phyloP scores from a whole-genome alignment of 2,888 invertebrate species.

The Drosophila pseudotakahashii region DNA sequence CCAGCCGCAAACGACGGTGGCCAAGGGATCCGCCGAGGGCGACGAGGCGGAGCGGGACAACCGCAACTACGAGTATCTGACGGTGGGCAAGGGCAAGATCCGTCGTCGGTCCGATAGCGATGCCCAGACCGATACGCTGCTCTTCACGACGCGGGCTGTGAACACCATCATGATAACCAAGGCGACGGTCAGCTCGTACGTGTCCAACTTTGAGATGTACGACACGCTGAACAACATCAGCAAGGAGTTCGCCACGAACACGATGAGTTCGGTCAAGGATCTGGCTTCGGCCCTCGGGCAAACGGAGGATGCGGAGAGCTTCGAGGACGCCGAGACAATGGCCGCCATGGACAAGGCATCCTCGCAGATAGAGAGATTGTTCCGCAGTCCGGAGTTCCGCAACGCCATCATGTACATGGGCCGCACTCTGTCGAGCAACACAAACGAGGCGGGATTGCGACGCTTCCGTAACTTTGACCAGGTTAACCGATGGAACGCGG shows the following conservation, averaged over 20 bases:
- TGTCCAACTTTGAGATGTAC: slow-evolving; percentile 91
- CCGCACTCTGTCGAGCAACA: slow-evolving; percentile 89
- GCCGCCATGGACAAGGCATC: slow-evolving; percentile 58
- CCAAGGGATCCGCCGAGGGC: slow-evolving; percentile 86
- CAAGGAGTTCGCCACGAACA: background rate
- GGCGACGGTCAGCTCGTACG: slow-evolving; percentile 86
- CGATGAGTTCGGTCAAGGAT: background rate
- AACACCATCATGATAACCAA: slow-evolving; percentile 82
- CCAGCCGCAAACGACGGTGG: slow-evolving; percentile 87
- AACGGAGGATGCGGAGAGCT: background rate
- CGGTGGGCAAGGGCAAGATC: slow-evolving; percentile 88
- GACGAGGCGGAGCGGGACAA: slow-evolving; percentile 87
- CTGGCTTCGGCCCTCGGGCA: background rate
- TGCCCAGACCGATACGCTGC: slow-evolving; percentile 87
- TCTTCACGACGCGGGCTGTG: slow-evolving; percentile 88
- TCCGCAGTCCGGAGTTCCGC: slow-evolving; percentile 83
- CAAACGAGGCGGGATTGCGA: slow-evolving; percentile 87
- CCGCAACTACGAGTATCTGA: slow-evolving; percentile 88
- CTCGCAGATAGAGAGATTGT: slow-evolving; percentile 30
- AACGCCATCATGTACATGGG: slow-evolving; percentile 88
- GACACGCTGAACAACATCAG: slow-evolving; percentile 86
- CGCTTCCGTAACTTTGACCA: slow-evolving; percentile 88
- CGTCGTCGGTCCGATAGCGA: slow-evolving; percentile 89
- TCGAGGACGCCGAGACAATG: slow-evolving; percentile 19
- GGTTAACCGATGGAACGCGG: slow-evolving; percentile 86